Percentiles rank a stretch among this genome's conserved stretches.
phyloP scores from a whole-genome alignment of 2,113 vertebrate genomes.

The Choloepus hoffmanni region DNA sequence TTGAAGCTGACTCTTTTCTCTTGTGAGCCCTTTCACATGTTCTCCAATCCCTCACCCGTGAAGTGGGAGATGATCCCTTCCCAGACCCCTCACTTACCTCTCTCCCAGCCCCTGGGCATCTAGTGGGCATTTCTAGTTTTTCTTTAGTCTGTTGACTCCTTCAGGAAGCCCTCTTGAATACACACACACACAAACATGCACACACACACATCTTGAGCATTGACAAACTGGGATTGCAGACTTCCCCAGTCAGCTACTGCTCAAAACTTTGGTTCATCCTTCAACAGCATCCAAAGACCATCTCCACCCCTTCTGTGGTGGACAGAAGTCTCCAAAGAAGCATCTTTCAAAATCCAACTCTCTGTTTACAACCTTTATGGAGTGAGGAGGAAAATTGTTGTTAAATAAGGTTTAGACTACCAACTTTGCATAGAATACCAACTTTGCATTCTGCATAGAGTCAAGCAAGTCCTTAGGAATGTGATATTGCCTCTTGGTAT shows the following conservation, averaged over 20 bases:
- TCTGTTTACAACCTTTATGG: background rate
- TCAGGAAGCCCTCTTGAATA: too few relatives aligned
- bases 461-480: background rate
- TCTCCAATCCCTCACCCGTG: background rate
- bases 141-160: background rate
- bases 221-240: background rate
- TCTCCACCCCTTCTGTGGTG: background rate
- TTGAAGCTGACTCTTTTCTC: background rate
- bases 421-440: background rate
- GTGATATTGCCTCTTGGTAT: background rate
- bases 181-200: rapidly evolving
- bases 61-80: background rate
- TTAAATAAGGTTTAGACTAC: background rate
- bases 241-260: background rate
- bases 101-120: background rate
- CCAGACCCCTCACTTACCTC: background rate
- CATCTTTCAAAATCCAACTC: background rate
- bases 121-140: background rate
- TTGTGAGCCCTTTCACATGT: background rate
- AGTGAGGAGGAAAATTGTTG: rapidly evolving
- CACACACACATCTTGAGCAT: background rate
- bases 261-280: background rate
- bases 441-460: background rate
- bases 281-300: background rate
- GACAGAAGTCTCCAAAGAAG: background rate